Conservation (phyloP, 2,888 invertebrate genomes). For the Eupithecia dodoneata region DNA sequence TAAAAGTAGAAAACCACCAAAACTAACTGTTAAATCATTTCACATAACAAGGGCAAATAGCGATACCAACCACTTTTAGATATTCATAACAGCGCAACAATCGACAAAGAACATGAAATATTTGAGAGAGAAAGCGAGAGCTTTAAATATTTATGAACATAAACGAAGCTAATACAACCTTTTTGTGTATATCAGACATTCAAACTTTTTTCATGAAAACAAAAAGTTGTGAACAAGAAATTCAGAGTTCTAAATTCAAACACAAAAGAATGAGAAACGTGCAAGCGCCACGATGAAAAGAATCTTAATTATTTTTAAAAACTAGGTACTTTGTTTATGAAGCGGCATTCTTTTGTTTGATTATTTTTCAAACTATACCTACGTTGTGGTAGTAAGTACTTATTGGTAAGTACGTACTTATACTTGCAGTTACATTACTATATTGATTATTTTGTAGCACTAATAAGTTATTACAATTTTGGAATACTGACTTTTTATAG, state of each 20-base stretch:
- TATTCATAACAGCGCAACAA: not conserved
- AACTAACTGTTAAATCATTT: not conserved
- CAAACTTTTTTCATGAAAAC: slow-evolving; percentile 3
- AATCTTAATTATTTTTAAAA: not conserved
- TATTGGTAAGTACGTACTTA: too few relatives aligned
- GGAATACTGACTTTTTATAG: too few relatives aligned
- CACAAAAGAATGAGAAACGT: not conserved
- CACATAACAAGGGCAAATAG: not conserved
- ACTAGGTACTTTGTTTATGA: not conserved
- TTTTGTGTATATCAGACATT: slow-evolving; percentile 1
- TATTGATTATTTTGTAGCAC: not conserved
- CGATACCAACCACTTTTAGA: not conserved
- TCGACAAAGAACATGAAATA: not conserved
- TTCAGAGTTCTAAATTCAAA: slow-evolving; percentile 8
- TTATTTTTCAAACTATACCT: not conserved
- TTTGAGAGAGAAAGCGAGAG: not conserved
- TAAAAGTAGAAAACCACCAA: not conserved
- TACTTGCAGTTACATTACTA: too few relatives aligned
- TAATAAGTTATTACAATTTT: too few relatives aligned
- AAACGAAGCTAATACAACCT: not conserved
- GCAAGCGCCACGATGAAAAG: not conserved
- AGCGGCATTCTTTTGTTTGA: not conserved
- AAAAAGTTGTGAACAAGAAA: slow-evolving; percentile 1
- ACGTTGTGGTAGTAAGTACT: not conserved
- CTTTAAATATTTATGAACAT: not conserved